Conservation (phyloP, 2,113 vertebrate species). For the Pipa parva region DNA sequence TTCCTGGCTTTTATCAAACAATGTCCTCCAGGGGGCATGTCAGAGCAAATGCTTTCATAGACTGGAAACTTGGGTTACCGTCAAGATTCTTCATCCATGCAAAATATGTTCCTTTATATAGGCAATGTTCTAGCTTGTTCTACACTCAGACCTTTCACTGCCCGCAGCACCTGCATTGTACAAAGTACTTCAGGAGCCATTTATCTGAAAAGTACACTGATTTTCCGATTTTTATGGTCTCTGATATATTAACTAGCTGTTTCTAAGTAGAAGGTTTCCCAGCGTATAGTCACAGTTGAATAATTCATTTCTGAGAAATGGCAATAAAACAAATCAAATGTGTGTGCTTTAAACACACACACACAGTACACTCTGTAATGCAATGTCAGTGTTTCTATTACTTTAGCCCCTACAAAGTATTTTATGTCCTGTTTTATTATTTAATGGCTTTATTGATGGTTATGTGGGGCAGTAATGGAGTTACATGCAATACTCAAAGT, state of each 20-base stretch:
- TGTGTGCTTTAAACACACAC: too few relatives aligned
- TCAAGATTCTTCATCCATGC: constrained; percentile 33
- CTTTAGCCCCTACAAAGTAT: too few relatives aligned
- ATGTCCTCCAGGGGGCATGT: constrained; percentile 37
- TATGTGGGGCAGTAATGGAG: too few relatives aligned
- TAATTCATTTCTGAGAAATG: too few relatives aligned
- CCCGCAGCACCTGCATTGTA: neutral
- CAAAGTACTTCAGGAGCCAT: neutral
- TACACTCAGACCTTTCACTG: neutral
- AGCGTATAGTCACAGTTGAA: neutral
- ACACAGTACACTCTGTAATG: too few relatives aligned
- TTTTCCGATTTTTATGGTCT: neutral
- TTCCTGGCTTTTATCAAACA: too few relatives aligned
- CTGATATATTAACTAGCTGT: neutral
- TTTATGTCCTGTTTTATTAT: too few relatives aligned
- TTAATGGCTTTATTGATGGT: too few relatives aligned
- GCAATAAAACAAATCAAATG: too few relatives aligned
- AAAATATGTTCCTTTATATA: constrained; percentile 31
- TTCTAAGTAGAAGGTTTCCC: neutral
- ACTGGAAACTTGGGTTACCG: constrained; percentile 17
- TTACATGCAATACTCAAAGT: too few relatives aligned
- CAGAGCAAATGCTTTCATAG: constrained; percentile 20
- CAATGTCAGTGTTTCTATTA: too few relatives aligned
- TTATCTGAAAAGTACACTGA: neutral
- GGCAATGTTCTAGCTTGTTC: constrained; percentile 9